These are phyloP conservation scores for Volucella inanis DNA, from an alignment of 2,888 invertebrate genomes.

Conservation along the genomic window DNA sequence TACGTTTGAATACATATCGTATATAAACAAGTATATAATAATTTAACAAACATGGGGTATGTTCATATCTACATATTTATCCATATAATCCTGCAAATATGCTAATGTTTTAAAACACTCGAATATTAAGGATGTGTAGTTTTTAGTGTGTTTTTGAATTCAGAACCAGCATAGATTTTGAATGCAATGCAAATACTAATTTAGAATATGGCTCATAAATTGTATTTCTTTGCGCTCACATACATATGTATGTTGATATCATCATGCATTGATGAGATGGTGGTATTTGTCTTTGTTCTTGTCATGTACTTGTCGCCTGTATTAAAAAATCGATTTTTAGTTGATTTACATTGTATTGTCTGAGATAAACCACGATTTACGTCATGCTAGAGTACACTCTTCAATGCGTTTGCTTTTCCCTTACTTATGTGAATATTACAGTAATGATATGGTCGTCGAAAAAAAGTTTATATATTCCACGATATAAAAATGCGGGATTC, in stretches of 20 bases:
- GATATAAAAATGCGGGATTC: conserved; percentile 65
- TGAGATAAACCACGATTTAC: conserved; percentile 83
- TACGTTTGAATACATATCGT: no score
- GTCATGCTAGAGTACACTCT: conserved; percentile 79
- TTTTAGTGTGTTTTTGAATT: conserved; percentile 51
- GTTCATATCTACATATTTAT: no score
- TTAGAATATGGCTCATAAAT: conserved; percentile 56
- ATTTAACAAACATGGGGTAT: no score
- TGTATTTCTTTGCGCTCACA: conserved; percentile 41
- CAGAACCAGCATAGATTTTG: conserved; percentile 43
- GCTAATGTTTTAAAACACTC: no score
- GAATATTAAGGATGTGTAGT: no score
- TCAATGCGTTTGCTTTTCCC: conserved; percentile 56
- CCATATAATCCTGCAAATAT: no score
- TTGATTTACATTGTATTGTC: conserved; percentile 81
- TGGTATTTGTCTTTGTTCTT: conserved; percentile 74
- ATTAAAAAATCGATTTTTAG: conserved; percentile 79
- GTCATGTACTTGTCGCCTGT: conserved; percentile 70
- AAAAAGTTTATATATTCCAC: conserved; percentile 29
- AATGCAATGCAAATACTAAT: conserved; percentile 68
- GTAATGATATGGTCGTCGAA: conserved; percentile 49
- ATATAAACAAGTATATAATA: no score
- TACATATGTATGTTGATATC: background rate
- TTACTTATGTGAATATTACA: conserved; percentile 42
- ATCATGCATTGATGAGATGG: conserved; percentile 60